Evolutionary conservation across 2,888 invertebrate genomes (phyloP), one percentile per base, ranked within the genome.

Genomic region (Hyposoter didymator): DNA sequence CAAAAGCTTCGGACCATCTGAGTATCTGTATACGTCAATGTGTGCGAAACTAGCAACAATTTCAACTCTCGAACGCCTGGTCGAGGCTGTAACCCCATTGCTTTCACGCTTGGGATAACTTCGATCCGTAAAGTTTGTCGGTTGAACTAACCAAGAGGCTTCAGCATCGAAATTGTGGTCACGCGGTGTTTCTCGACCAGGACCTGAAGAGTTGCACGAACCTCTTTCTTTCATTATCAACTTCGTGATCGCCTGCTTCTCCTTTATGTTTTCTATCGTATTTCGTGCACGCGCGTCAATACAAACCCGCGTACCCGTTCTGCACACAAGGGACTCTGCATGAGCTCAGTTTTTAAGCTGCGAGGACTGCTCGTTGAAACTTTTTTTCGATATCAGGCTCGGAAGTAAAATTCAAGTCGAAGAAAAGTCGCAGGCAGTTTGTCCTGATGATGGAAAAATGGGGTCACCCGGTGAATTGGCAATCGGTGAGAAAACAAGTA

Each of bases 161-260:
- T 78, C 76, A 82, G 43, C 80, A 85, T 85, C 83, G 85, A 85
- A 83, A 85, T 85, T 83, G 85, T 82, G 85, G 85, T 85, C 85
- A 83, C 83, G 85, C 78, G 66, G 67, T n/a, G 28, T 72, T 78
- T 32, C 47, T 59, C 39, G 66, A 49, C 45, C 69, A 28, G 22
- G 78, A 75, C 62, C 66, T 28, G 67, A 70, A 69, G 78, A 80
- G 80, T 78, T 83, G 69, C 80, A 81, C 67, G 78, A 83, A 78
- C 67, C 85, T 83, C 69, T 85, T 85, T 83, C 80, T 83, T 85
- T 85, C 82, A 85, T 85, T 83, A 85, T 85, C 79, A 85, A 82
- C 85, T 85, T 85, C 47, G 49, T 67, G 52, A 73, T 80, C 76
- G 64, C 43, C 17, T 39, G 39, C 39, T 64, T 35, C n/a, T 64